Conservation (phyloP, 2,888 invertebrate genomes). For the Leucoma salicis region DNA sequence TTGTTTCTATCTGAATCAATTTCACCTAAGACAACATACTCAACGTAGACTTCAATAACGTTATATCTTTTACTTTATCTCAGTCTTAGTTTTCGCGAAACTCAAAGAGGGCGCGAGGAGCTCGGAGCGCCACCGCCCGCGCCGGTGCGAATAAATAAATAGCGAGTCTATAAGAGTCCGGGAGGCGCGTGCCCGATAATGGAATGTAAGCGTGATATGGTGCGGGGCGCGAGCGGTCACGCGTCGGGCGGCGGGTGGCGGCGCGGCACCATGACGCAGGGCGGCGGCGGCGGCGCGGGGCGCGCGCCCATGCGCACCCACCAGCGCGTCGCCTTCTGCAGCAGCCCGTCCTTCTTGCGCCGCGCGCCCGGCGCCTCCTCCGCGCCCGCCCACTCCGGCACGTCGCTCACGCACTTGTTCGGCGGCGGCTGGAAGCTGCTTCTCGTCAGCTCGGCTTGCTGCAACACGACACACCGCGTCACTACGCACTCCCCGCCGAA, state of each 20-base stretch:
- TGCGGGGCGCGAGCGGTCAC: conserved; percentile 38
- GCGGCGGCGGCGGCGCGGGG: conserved; percentile 28
- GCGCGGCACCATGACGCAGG: conserved; percentile 43
- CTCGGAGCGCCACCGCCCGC: conserved; percentile 41
- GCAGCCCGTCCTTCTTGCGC: conserved; percentile 75
- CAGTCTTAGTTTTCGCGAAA: conserved; percentile 81
- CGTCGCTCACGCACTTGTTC: conserved; percentile 86
- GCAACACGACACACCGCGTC: conserved; percentile 35
- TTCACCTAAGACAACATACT: conserved; percentile 79
- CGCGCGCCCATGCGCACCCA: conserved; percentile 78
- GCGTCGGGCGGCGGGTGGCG: conserved; percentile 45
- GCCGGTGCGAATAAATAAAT: conserved; percentile 75
- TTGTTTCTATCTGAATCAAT: conserved; percentile 79
- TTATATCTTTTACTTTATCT: conserved; percentile 76
- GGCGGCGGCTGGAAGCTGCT: conserved; percentile 85
- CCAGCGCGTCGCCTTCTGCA: conserved; percentile 79
- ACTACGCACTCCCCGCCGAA: too few relatives aligned
- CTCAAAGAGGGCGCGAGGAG: conserved; percentile 72
- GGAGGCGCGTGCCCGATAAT: conserved; percentile 71
- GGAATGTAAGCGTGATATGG: conserved; percentile 80
- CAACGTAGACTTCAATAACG: conserved; percentile 76
- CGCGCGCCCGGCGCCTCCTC: conserved; percentile 33
- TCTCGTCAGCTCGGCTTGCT: conserved; percentile 86
- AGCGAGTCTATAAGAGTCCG: conserved; percentile 76
- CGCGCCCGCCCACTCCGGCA: conserved; percentile 78